Evolutionary conservation across 1,140 invertebrate species (phyloP), one percentile per base, ranked within the genome.

Genomic region (Ceratosolen solmsi): DNA sequence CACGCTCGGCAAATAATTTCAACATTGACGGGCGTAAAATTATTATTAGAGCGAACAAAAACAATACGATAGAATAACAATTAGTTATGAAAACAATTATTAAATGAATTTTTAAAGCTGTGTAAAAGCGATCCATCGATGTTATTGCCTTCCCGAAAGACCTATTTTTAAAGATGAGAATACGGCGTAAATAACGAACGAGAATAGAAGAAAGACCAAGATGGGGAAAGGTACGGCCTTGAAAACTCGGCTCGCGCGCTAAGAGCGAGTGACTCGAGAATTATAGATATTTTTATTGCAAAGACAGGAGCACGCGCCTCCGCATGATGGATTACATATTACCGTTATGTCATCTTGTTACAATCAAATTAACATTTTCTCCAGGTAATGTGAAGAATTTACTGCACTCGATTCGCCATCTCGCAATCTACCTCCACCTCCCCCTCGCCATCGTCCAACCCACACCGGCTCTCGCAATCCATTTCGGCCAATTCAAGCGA

Each of bases 141-240:
- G 41, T 46, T 63, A 22, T 63, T 75, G 51, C 36, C 51, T 41
- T 76, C 54, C 7, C 20, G 36, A 25, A 46, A 72, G 68, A n/a
- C 58, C 79, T 80, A 80, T 80, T 82, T 77, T 82, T 77, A 77
- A 78, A 82, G 22, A 82, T 60, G 74, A 78, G n/a, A 84, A 70
- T 70, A 78, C 51, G 17, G 36, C 60, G 27, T 46, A 54, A 73
- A 68, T 75, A 73, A 63, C n/a, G 77, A 80, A 63, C 60, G 58
- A 82, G 81, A 83, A 80, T 79, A 41, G 60, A 80, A 68, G 70
- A 80, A 76, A 70, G 63, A 25, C 25, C 49, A 20, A 58, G 56
- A 56, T 4, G 80, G 71, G 60, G 60, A 75, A 80, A 74, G 60
- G 82, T 65, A 82, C 71, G 83, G 84, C 88, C 86, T 88, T 88